These are phyloP conservation scores for Phymastichus coffea DNA, from an alignment of 1,140 invertebrate genomes.

Conservation along the genomic window DNA sequence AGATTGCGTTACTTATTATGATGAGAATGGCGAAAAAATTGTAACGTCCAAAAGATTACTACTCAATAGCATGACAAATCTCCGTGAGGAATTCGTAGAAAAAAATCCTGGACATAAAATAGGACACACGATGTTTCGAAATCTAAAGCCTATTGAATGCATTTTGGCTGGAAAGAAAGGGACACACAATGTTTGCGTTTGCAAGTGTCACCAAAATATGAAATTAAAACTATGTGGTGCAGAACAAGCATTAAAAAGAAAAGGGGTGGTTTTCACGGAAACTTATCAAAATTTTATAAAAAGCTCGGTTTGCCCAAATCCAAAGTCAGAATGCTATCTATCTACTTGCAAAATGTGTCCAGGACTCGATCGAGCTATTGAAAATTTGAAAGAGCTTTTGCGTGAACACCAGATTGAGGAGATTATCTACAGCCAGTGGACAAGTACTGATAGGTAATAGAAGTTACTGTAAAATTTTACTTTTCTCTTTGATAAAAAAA, in stretches of 20 bases:
- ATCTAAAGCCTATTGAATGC: background rate
- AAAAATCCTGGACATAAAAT: background rate
- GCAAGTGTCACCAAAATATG: background rate
- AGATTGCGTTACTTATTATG: too few species aligned
- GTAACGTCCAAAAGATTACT: too few species aligned
- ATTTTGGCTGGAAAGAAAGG: background rate
- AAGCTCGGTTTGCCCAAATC: background rate
- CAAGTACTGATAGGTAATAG: background rate
- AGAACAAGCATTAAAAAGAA: too few species aligned
- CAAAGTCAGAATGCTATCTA: background rate
- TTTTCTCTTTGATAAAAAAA: background rate
- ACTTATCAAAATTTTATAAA: background rate
- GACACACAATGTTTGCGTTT: background rate
- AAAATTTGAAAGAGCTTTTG: background rate
- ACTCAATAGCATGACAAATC: too few species aligned
- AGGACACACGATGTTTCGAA: background rate
- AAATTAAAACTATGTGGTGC: too few species aligned
- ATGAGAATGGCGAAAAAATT: too few species aligned
- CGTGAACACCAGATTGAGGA: background rate
- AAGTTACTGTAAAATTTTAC: too few species aligned
- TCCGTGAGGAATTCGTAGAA: background rate
- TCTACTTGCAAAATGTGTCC: background rate
- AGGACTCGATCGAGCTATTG: background rate
- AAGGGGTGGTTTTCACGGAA: background rate
- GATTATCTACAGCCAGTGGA: background rate